A percentile compares a stretch with the other conserved stretches of the same genome.
Conservation (phyloP, 2,888 invertebrate genomes). For the Eristalinus sepulchralis region DNA sequence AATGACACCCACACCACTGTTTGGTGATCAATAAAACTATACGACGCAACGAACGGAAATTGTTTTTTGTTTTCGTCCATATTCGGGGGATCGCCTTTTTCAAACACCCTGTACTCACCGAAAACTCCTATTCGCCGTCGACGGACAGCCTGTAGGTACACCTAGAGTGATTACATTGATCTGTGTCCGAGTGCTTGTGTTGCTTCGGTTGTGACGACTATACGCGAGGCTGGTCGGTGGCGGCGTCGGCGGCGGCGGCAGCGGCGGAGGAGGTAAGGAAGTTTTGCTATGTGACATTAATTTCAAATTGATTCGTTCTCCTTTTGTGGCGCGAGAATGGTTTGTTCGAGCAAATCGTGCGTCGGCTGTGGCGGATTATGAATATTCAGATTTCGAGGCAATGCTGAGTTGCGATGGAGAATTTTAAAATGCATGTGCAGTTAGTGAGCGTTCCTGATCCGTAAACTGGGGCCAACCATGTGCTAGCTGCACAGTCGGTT, state of each 20-base stretch:
- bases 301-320: slow-evolving; percentile 53
- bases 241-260: neutral
- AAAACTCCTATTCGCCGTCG: neutral
- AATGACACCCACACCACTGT: slow-evolving; percentile 15
- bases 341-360: neutral
- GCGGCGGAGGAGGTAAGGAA: slow-evolving; percentile 17
- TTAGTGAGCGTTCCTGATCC: neutral
- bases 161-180: slow-evolving; percentile 1
- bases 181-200: neutral
- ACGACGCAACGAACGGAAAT: slow-evolving; percentile 31
- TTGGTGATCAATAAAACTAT: neutral
- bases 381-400: slow-evolving; percentile 14
- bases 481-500: too few relatives aligned
- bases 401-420: neutral
- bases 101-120: neutral
- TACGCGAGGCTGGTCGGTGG: neutral
- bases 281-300: slow-evolving; percentile 53
- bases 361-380: slow-evolving; percentile 1
- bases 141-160: neutral
- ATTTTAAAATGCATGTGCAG: slow-evolving; percentile 18
- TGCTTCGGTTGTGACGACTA: neutral
- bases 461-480: too few relatives aligned
- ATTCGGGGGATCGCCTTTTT: slow-evolving; percentile 43
- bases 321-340: slow-evolving; percentile 32
- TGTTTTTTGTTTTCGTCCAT: slow-evolving; percentile 34